Evolutionary conservation across 2,888 invertebrate genomes (phyloP).

Genomic region (Lingula anatina): DNA sequence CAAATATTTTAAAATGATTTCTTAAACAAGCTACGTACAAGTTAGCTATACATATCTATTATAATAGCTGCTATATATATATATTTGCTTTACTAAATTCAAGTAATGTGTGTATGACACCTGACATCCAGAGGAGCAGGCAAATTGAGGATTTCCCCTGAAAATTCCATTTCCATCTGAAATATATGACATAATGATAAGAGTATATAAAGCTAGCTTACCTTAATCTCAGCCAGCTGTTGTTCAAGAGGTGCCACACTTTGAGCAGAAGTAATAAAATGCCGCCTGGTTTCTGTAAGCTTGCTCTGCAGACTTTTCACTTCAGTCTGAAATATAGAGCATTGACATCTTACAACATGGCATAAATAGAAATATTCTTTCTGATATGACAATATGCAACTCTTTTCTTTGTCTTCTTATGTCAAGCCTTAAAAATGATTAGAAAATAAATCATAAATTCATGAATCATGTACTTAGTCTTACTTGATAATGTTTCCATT

Average conservation of each 20-base stretch:
- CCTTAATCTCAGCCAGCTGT: constrained; percentile 29
- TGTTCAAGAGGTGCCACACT: constrained; percentile 20
- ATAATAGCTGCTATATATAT: no score
- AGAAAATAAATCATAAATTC: neutral
- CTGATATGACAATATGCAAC: neutral
- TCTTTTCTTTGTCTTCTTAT: neutral
- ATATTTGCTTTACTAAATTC: no score
- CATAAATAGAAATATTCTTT: no score
- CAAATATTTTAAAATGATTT: no score
- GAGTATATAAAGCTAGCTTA: constrained; percentile 8
- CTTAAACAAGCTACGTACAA: no score
- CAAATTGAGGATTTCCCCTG: no score
- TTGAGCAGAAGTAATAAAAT: constrained; percentile 18
- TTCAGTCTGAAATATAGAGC: constrained; percentile 25
- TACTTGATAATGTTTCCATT: constrained; percentile 30
- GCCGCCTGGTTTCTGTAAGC: constrained; percentile 23
- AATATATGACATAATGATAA: neutral
- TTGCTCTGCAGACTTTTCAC: constrained; percentile 21
- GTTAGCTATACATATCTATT: no score
- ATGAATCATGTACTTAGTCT: neutral
- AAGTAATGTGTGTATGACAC: no score
- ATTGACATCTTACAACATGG: no score
- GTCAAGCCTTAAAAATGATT: neutral
- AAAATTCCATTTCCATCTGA: neutral
- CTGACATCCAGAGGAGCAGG: no score